These are phyloP conservation scores for Saturnia pavonia DNA, from an alignment of 2,888 invertebrate genomes.

Conservation along the genomic window DNA sequence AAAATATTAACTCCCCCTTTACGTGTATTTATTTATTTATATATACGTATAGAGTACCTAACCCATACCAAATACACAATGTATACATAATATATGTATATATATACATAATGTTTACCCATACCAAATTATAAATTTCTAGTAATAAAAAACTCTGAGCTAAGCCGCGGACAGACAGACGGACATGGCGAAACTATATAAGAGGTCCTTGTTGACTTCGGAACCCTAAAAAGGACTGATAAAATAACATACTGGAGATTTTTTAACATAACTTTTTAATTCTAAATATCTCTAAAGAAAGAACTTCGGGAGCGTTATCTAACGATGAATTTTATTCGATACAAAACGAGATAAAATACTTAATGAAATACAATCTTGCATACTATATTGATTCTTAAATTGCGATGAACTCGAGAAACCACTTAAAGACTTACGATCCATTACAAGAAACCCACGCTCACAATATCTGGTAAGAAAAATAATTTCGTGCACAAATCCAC, in stretches of 20 bases:
- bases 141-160: no score
- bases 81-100: no score
- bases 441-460: constrained; percentile 67
- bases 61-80: no score
- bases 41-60: no score
- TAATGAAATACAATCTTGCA: constrained; percentile 52
- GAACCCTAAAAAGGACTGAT: background rate
- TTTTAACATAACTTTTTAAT: background rate
- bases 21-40: no score
- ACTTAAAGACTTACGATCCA: constrained; percentile 68
- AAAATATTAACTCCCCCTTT: no score
- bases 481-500: constrained; percentile 57
- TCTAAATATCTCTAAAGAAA: background rate
- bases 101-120: no score
- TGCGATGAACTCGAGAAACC: constrained; percentile 70
- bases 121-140: no score
- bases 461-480: constrained; percentile 65
- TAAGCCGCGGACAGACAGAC: no score
- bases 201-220: no score
- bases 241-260: constrained; percentile 1
- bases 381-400: constrained; percentile 69
- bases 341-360: constrained; percentile 7
- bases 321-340: constrained; percentile 16
- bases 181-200: no score
- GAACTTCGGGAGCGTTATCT: background rate